Evolutionary conservation across 2,113 vertebrate genomes (phyloP).

Genomic region (Chaenogobius annularis): DNA sequence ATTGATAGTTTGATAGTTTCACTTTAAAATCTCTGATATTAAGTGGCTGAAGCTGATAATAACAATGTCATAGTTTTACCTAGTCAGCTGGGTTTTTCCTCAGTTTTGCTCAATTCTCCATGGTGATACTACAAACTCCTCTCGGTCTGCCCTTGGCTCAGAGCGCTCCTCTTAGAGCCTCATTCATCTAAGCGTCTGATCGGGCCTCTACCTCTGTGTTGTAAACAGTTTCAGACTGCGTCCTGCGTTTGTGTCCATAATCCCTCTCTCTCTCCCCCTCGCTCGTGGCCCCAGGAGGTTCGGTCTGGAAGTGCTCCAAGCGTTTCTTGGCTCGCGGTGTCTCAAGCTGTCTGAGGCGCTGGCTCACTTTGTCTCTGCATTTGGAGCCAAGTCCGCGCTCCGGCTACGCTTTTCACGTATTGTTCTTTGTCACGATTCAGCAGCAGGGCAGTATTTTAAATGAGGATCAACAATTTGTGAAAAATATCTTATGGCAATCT

Average conservation of each 20-base stretch:
- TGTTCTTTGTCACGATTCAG: conserved; percentile 17
- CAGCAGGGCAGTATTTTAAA: background rate
- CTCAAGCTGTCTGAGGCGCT: conserved; percentile 48
- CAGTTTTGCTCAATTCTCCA: conserved; percentile 48
- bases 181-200: conserved; percentile 27
- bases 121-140: conserved; percentile 25
- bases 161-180: conserved; percentile 22
- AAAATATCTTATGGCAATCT: background rate
- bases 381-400: conserved; percentile 30
- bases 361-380: conserved; percentile 37
- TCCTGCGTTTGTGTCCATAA: conserved; percentile 42
- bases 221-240: conserved; percentile 33
- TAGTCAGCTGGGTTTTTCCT: conserved; percentile 42
- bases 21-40: too few species aligned
- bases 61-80: background rate
- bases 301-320: conserved; percentile 50
- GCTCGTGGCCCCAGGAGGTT: conserved; percentile 23
- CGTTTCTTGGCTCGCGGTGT: conserved; percentile 58
- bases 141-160: conserved; percentile 10
- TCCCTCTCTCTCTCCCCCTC: conserved; percentile 8
- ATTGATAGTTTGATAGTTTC: too few species aligned
- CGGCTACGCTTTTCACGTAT: conserved; percentile 18
- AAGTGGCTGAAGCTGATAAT: background rate
- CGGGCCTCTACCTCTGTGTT: background rate
- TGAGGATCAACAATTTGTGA: background rate